Base-by-base conservation (phyloP, 1,140 invertebrate genomes). In the Drosophila santomea region DNA sequence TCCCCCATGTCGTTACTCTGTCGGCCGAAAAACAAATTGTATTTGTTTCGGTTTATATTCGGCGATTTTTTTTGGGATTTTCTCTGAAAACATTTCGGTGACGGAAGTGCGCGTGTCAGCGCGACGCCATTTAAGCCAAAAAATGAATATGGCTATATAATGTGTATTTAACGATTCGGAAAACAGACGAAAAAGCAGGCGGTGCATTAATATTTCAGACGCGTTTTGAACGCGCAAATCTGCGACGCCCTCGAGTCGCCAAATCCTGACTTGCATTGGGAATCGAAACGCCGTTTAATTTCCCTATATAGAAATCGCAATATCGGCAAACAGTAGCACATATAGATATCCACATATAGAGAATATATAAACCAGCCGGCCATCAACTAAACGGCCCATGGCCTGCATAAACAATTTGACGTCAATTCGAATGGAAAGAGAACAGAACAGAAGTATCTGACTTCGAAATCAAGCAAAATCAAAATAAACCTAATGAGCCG, bases 391-490 rank as follows among this genome's bases (percentile, higher is more conserved):
- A 60, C 44, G 41, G 72, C 45, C 61, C 73, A 76, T 88, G 72
- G 81, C 67, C 76, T 88, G 80, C 76, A 88, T 88, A 71, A 78
- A 71, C 80, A 78, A 88, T 89, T 88, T 88, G 84, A 89, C 84
- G 84, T 88, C 84, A 88, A 83, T 90, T 52, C 59, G 25, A 32
- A 25, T 59, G 56, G 48, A 38, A 66, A 36, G 47, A 68, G 64
- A 68, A 54, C 47, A 36, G 47, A 66, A 80, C 51, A 57, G 7
- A 32, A 54, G 57, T 66, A 55, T 84, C n/a, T 41, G 60, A 67
- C 36, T 54, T 32, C 32, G 32, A 39, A 58, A 74, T 81, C 47
- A 62, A 55, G 43, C 48, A 45, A 52, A 75, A 54, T 47, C 57
- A 39, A 76, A 79, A 75, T 61, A 48, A 55, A 38, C 23, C 61